These are phyloP conservation scores for Bombus pyrosoma DNA, from an alignment of 1,140 invertebrate genomes.

Conservation along the genomic window DNA sequence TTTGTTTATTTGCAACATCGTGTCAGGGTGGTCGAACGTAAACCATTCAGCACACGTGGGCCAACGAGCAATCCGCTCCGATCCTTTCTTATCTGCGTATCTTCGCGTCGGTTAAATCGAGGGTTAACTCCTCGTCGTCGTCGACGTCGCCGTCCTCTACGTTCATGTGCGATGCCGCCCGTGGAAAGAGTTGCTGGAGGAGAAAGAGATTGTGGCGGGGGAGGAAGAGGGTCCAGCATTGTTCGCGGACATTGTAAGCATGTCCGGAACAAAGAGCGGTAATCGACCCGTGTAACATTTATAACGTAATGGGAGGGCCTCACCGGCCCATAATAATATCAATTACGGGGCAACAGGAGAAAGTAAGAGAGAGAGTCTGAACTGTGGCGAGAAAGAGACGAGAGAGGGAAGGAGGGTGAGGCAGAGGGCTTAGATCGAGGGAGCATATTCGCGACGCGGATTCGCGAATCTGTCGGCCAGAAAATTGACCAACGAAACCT, in stretches of 20 bases:
- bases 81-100: slow-evolving; percentile 58
- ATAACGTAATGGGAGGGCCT: slow-evolving; percentile 76
- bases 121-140: slow-evolving; percentile 56
- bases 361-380: slow-evolving; percentile 34
- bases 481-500: slow-evolving; percentile 69
- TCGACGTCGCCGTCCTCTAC: slow-evolving; percentile 35
- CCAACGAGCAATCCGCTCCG: slow-evolving; percentile 1
- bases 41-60: background rate
- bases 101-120: slow-evolving; percentile 59
- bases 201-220: slow-evolving; percentile 45
- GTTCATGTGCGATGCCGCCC: slow-evolving; percentile 45
- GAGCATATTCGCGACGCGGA: slow-evolving; percentile 67
- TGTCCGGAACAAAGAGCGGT: slow-evolving; percentile 71
- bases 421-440: slow-evolving; percentile 52
- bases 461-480: slow-evolving; percentile 74
- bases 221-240: slow-evolving; percentile 64
- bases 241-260: slow-evolving; percentile 71
- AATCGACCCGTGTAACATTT: slow-evolving; percentile 77
- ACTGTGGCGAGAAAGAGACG: slow-evolving; percentile 27
- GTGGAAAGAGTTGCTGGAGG: slow-evolving; percentile 26
- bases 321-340: slow-evolving; percentile 75
- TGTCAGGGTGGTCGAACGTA: background rate
- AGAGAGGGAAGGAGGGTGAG: slow-evolving; percentile 7
- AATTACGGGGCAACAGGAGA: slow-evolving; percentile 67
- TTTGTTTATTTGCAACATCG: background rate